Conservation (phyloP, 2,113 vertebrate species). For the Chiloscyllium plagiosum region DNA sequence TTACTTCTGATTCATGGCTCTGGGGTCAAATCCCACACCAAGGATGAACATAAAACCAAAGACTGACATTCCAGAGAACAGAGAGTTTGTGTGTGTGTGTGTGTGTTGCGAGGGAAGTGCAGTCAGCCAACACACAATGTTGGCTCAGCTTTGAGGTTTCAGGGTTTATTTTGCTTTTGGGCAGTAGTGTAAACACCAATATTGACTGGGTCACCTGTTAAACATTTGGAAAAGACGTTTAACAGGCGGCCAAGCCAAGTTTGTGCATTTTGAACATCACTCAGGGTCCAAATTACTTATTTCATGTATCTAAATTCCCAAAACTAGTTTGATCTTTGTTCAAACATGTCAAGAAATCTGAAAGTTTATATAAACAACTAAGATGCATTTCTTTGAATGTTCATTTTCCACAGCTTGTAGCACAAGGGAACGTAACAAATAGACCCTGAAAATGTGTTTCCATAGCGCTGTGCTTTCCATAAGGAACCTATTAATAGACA, state of each 20-base stretch:
- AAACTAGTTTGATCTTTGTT: background rate
- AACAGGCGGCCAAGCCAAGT: background rate
- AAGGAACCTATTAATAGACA: slow-evolving; percentile 17
- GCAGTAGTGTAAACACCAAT: background rate
- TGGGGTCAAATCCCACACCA: too few relatives aligned
- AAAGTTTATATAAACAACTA: background rate
- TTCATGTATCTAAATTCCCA: background rate
- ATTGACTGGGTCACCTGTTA: background rate
- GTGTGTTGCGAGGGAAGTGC: background rate
- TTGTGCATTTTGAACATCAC: background rate
- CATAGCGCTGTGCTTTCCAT: background rate
- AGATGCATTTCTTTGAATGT: background rate
- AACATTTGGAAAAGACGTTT: background rate
- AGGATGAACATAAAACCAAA: too few relatives aligned
- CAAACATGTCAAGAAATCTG: background rate
- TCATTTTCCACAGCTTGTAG: background rate
- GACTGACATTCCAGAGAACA: too few relatives aligned
- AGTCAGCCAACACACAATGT: background rate
- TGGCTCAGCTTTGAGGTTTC: background rate
- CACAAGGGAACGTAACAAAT: background rate
- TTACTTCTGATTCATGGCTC: too few relatives aligned
- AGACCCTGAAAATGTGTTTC: background rate
- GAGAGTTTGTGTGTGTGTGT: background rate
- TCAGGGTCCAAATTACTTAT: background rate
- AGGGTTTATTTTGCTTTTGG: background rate